Base-by-base conservation (phyloP, 2,113 vertebrate species). In the Synchiropus splendidus region DNA sequence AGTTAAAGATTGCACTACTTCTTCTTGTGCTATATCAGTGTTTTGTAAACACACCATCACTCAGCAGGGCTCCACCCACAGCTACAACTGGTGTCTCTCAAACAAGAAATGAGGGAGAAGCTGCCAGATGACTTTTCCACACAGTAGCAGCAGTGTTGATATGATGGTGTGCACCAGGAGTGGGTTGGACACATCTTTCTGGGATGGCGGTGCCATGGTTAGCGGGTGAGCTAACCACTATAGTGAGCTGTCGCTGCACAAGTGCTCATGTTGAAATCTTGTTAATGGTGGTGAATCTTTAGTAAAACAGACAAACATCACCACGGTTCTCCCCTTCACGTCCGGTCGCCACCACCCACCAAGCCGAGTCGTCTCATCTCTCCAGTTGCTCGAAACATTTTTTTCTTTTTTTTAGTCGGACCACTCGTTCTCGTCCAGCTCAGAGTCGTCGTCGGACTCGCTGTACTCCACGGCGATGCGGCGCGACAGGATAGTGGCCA, bases 381-480 rank as follows among this genome's bases (percentile, higher is more conserved):
- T 21, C 14, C 5, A 17, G 43, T n/a, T n/a, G n/a, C 18, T 40
- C 12, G 2, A 9, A 27, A 13, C 5, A 30, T 30, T 17, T 11
- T 14, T 6, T 12, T 13, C 9, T 9, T n/a, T 10, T 15, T 21
- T 72, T 64, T 51, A 92, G 77, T 95, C 92, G 0, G 90, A 94
- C 92, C 92, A 94, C 76, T 94, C 92, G 2, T 94, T 92, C 61
- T 93, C 91, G 2, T 94, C 92, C 50, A 89, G 82, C 77, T 94
- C 92, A 0, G 92, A 94, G 85, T 94, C 92, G 13, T 94, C 91
- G 21, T 94, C 92, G 0, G 92, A 94, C 72, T 94, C 92, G 57
- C 91, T 93, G 88, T 94, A 94, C 74, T 94, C 92, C 62, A 94
- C 92, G 0, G 92, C 92, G 18, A 94, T 94, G 35, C 92, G 88